A percentile compares a stretch with the other conserved stretches of the same genome.
Evolutionary conservation across 2,113 vertebrate species (phyloP).

Genomic region (Manacus vitellinus): DNA sequence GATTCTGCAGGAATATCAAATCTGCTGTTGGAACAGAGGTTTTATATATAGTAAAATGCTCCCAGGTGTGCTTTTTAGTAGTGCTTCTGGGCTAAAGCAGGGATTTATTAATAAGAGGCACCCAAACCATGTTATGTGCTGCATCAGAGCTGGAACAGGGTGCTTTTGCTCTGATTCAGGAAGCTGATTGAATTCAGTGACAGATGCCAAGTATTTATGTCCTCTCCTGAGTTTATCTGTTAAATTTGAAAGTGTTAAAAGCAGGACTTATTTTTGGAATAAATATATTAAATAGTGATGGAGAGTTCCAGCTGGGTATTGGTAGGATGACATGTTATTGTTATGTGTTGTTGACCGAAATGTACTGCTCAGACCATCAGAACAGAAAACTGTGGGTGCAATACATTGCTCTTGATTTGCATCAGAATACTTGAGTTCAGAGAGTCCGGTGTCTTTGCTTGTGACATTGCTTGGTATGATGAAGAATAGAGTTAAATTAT

Average conservation of each 20-base stretch:
- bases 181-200: constrained; percentile 21
- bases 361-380: neutral
- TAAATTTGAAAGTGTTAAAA: constrained; percentile 66
- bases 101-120: constrained; percentile 29
- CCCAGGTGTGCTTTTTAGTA: constrained; percentile 20
- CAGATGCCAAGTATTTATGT: constrained; percentile 42
- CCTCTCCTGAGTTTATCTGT: constrained; percentile 29
- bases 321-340: neutral
- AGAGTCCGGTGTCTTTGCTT: neutral
- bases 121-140: neutral
- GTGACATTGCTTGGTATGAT: neutral
- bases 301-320: neutral
- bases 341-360: neutral
- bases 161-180: constrained; percentile 17
- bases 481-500: neutral
- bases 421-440: neutral
- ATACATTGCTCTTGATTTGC: neutral
- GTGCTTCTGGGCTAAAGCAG: neutral
- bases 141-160: constrained; percentile 5
- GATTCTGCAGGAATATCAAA: neutral
- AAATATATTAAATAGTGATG: neutral
- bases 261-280: neutral
- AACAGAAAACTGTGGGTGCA: neutral
- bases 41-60: constrained; percentile 34
- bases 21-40: neutral